Base-by-base conservation (phyloP, 1,140 invertebrate genomes). In the Sarcophaga bullata region DNA sequence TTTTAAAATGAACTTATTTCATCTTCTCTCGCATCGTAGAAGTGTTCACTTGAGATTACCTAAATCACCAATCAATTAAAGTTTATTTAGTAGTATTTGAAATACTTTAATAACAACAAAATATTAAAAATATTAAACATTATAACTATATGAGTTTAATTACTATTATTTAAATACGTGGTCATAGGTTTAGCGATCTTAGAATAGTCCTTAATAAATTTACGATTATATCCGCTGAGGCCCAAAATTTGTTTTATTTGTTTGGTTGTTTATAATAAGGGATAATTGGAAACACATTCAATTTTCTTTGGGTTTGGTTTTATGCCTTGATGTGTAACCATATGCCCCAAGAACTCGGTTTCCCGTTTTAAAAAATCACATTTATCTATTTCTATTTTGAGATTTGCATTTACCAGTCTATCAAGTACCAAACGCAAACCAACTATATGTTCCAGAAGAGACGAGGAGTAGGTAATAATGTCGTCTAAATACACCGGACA, bases 81-180 rank as follows among this genome's bases (percentile, higher is more conserved):
- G n/a, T n/a, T n/a, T n/a, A n/a, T n/a, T n/a, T n/a, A n/a, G n/a
- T n/a, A n/a, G n/a, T n/a, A n/a, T n/a, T n/a, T n/a, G n/a, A n/a
- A n/a, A n/a, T n/a, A n/a, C n/a, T n/a, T n/a, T n/a, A n/a, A n/a
- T n/a, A n/a, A n/a, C n/a, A n/a, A n/a, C n/a, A n/a, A n/a, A n/a
- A n/a, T n/a, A n/a, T n/a, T n/a, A n/a, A n/a, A n/a, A n/a, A n/a
- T n/a, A n/a, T n/a, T n/a, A n/a, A n/a, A n/a, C n/a, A n/a, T n/a
- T n/a, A n/a, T n/a, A n/a, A n/a, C n/a, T n/a, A n/a, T n/a, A n/a
- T n/a, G n/a, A n/a, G n/a, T n/a, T n/a, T n/a, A n/a, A n/a, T n/a
- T n/a, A n/a, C n/a, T n/a, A n/a, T 83, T 83, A 15, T 83, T 83
- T 80, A 83, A 54, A 80, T 78, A 83, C n/a, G n/a, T 80, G 3